Base-by-base conservation (phyloP, 1,140 invertebrate genomes). In the Samia ricini region DNA sequence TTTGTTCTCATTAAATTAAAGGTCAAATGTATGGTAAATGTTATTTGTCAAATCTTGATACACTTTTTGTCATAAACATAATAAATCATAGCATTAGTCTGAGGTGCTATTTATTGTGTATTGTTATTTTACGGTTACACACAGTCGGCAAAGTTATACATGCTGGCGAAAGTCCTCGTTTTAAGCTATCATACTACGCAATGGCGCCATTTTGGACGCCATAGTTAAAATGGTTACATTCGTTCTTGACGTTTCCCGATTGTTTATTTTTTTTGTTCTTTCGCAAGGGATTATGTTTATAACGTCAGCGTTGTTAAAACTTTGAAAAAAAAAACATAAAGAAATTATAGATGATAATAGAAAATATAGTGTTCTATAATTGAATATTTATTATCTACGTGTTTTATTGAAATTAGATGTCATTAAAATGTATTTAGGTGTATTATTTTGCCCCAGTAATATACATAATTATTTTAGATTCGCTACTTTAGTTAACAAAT, bases 31-130 rank as follows among this genome's bases (percentile, higher is more conserved):
- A 5, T 19, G 8, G 18, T 56, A 29, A n/a, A 21, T 8, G 4
- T 42, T 52, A 20, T n/a, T 23, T 19, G 15, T 21, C 26, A n/a
- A 18, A 36, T 58, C 18, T n/a, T 21, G 2, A 55, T 57, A 4
- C 2, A 24, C 36, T 66, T 65, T 66, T 66, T 66, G 64, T 61
- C 55, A 58, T 24, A 24, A 12, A 42, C 29, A 26, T 58, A 65
- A 79, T 81, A 82, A 85, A 83, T 83, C 71, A 77, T 71, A 56
- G 68, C 64, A 83, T 85, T 83, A 77, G 80, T 81, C 76, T 76
- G 57, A 78, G 73, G 74, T 77, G 77, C 63, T 74, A 66, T 72
- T 83, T 80, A 83, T 73, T 72, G 66, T 63, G 74, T 72, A 84
- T 82, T 82, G 79, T 84, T 42, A 15, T 12, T 42, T 42, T 42